Evolutionary conservation across 1,140 invertebrate genomes (phyloP), one percentile per base, ranked within the genome.

Genomic region (Heliconius hewitsoni): DNA sequence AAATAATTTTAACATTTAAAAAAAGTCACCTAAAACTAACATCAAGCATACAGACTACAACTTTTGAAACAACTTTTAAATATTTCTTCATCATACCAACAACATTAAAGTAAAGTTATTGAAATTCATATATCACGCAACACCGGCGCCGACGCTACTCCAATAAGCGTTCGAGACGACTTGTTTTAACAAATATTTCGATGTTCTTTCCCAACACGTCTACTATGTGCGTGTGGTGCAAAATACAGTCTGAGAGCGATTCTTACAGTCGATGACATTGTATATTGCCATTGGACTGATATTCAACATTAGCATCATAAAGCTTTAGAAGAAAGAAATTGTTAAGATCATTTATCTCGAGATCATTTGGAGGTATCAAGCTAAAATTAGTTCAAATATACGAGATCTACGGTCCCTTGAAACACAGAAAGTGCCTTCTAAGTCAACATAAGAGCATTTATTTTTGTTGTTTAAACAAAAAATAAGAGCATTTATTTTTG

Each of bases 171-270:
- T 80, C 75, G 71, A 86, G 83, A 86, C 87, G 84, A 86, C 84
- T 89, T 87, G 88, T 89, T 91, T 89, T 90, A 86, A 89, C 89
- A 91, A 89, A 91, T 91, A 89, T 87, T 90, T 87, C 85, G 84
- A 74, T 88, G 87, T 91, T 91, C 87, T 90, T 88, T 86, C 82
- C 82, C 77, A 82, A 87, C 84, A 83, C 83, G 85, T 84, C 77
- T 86, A 82, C 83, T 73, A n/a, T 71, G 78, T 74, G 60, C 23
- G 72, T 79, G 46, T 84, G 82, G 84, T 77, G n/a, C 71, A 83
- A 84, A 72, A 37, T 2, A 83, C 3, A 39, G 81, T 81, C 34
- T 19, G 57, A 27, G 23, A 66, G 60, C 60, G 60, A 57, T 57
- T 57, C 19, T 23, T 57, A 4, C 4, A 13, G 42, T 37, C 34